A percentile compares a stretch with the other conserved stretches of the same genome.
phyloP scores from a whole-genome alignment of 2,113 vertebrate species.

The Arizona elegans region DNA sequence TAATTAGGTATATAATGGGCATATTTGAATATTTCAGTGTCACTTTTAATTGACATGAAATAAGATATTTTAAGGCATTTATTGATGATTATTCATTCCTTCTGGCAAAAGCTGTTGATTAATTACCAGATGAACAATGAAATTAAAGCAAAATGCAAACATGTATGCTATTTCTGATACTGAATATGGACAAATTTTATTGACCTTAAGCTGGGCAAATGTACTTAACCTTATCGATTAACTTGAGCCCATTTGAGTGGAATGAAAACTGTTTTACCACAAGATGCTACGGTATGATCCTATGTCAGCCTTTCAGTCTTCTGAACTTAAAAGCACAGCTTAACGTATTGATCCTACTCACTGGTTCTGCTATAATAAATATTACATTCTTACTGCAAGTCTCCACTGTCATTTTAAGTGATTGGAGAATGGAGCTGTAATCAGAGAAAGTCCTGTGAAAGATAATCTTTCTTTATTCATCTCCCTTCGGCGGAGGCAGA shows the following conservation, averaged over 20 bases:
- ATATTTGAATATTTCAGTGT: conserved; percentile 77
- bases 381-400: conserved; percentile 75
- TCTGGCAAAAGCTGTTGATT: conserved; percentile 69
- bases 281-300: conserved; percentile 71
- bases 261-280: conserved; percentile 79
- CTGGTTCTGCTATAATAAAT: conserved; percentile 77
- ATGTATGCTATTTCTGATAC: conserved; percentile 57
- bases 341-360: conserved; percentile 77
- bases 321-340: conserved; percentile 69
- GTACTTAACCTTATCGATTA: conserved; percentile 76
- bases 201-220: conserved; percentile 66
- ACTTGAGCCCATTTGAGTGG: conserved; percentile 71
- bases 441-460: conserved; percentile 79
- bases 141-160: conserved; percentile 70
- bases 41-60: conserved; percentile 76
- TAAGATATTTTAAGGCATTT: conserved; percentile 70
- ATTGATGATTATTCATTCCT: conserved; percentile 75
- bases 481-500: conserved; percentile 65
- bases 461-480: conserved; percentile 74
- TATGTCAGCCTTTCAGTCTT: conserved; percentile 72
- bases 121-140: conserved; percentile 70
- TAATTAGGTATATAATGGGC: conserved; percentile 80
- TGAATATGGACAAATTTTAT: conserved; percentile 67
- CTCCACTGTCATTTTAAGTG: conserved; percentile 71
- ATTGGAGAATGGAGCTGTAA: conserved; percentile 77